Percentiles rank a stretch among this genome's conserved stretches.
phyloP scores from a whole-genome alignment of 2,888 invertebrate genomes.

The Pachymerium ferrugineum region DNA sequence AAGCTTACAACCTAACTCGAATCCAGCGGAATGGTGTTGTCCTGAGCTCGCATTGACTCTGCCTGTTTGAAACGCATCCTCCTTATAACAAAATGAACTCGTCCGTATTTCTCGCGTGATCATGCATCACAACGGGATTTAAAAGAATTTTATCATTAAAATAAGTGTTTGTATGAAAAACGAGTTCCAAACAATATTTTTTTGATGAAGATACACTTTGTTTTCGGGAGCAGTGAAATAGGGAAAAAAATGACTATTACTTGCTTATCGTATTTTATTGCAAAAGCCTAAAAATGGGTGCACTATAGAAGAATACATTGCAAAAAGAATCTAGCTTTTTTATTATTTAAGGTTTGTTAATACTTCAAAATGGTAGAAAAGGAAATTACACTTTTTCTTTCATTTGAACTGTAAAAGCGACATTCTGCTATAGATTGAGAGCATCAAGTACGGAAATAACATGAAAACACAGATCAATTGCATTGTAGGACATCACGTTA shows the following conservation, averaged over 20 bases:
- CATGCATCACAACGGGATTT: no score
- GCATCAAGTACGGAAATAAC: neutral
- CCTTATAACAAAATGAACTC: neutral
- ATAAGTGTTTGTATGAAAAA: no score
- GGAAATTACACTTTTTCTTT: conserved; percentile 17
- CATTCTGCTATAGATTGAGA: neutral
- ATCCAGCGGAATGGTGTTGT: neutral
- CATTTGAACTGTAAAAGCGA: neutral
- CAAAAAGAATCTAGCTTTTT: conserved; percentile 14
- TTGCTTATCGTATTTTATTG: conserved; percentile 8
- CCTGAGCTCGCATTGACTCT: no score
- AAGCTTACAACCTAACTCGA: neutral
- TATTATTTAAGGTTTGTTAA: neutral
- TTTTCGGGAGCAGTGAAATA: neutral
- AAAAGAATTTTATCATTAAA: neutral
- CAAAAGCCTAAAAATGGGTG: conserved; percentile 16
- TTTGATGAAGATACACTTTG: no score
- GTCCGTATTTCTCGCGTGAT: neutral
- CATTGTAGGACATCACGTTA: conserved; percentile 4
- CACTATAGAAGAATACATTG: conserved; percentile 11
- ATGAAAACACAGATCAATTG: conserved; percentile 13
- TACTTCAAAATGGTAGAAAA: conserved; percentile 1
- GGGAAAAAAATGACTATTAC: neutral
- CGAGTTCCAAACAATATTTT: no score
- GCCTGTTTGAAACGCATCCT: no score